These are phyloP conservation scores for Aphodius sticticus DNA, from an alignment of 2,888 invertebrate species.

Conservation along the genomic window DNA sequence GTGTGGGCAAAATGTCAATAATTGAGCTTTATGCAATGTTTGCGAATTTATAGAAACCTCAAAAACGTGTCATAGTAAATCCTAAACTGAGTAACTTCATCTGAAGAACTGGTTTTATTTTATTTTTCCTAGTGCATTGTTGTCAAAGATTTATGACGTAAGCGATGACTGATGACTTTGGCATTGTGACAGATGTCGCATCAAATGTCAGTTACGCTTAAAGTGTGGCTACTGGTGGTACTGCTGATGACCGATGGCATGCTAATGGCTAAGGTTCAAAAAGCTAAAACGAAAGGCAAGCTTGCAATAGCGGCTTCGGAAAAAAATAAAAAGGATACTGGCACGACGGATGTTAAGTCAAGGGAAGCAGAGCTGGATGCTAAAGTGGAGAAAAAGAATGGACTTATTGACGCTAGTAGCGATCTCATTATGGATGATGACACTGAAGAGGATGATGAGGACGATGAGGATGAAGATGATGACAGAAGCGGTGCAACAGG, in stretches of 20 bases:
- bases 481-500: constrained; percentile 17
- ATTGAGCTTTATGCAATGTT: no score
- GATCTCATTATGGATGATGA: constrained; percentile 15
- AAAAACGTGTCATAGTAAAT: no score
- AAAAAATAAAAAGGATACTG: background rate
- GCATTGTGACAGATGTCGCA: background rate
- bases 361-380: background rate
- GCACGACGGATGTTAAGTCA: background rate
- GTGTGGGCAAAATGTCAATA: no score
- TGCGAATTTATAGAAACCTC: no score
- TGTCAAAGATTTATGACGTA: no score
- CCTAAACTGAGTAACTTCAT: no score
- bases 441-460: constrained; percentile 26
- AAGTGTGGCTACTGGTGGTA: background rate
- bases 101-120: no score
- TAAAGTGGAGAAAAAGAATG: background rate
- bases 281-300: background rate
- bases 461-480: constrained; percentile 24
- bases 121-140: no score
- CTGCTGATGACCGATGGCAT: background rate
- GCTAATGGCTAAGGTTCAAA: background rate
- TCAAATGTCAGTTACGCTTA: background rate
- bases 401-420: background rate
- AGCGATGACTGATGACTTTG: background rate
- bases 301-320: background rate